Base-by-base conservation (phyloP, 2,888 invertebrate genomes). In the Caenorhabditis sp. region DNA sequence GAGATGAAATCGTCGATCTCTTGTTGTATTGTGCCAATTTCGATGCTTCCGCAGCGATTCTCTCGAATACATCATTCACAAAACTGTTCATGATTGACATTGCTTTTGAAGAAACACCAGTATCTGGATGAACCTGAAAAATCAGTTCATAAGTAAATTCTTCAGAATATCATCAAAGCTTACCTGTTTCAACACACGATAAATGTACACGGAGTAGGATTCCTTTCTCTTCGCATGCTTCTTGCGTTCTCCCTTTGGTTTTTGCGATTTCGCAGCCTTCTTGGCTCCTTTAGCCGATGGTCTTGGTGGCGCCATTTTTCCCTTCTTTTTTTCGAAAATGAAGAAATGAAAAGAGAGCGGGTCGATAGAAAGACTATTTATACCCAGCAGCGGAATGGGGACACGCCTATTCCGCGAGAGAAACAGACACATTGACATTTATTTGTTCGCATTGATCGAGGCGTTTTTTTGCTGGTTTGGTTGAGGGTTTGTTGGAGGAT, bases 11-110 rank as follows among this genome's bases (percentile, higher is more conserved):
- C 0, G 93, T 93, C 0, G 90, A 91, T 56, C 91, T 90, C 87
- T 92, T 92, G 76, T 91, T 91, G 85, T 92, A 91, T 14, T 91
- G 91, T 0, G 91, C 91, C 67, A 93, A 85, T 60, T 91, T 91
- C 14, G 83, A 84, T 3, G 87, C 83, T 68, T 87, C 87, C 0
- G 90, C 89, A 0, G 92, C 92, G 54, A 93, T 92, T 53, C 91
- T 91, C 86, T 93, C 93, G 84, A 93, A 90, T 83, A 92, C 91
- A 81, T 93, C 93, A 80, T 92, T 92, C 0, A 93, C 92, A 75
- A 93, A 93, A 82, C 91, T 91, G 80, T 92, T 92, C 92, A 93
- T 92, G 77, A 93, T 92, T 78, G 90, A 88, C 92, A 92, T 93
- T 0, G 92, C 92, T 80, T 92, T 92, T 21, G 90, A 91, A 0